phyloP scores from a whole-genome alignment of 2,797 vertebrate species.

The Eidolon dupreanum region DNA sequence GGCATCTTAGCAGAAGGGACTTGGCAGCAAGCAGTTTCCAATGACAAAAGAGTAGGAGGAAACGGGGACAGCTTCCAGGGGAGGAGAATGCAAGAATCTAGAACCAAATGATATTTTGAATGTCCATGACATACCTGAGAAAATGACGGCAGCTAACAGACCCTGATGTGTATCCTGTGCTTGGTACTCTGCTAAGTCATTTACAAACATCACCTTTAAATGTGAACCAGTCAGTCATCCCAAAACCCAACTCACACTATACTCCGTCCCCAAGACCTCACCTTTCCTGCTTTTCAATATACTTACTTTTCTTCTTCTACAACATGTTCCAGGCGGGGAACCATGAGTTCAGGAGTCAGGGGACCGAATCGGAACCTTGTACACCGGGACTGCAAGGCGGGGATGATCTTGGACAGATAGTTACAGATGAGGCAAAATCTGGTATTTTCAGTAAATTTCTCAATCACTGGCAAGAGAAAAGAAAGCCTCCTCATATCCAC shows the following conservation, averaged over 20 bases:
- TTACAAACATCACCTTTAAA: neutral
- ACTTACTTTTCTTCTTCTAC: constrained; percentile 93
- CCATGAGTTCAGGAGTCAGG: constrained; percentile 94
- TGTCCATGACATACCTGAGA: neutral
- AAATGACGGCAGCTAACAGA: neutral
- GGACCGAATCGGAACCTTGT: constrained; percentile 97
- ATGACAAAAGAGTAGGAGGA: constrained; percentile 39
- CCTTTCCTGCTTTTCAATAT: neutral
- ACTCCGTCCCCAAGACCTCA: neutral
- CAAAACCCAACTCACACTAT: neutral
- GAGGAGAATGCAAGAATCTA: neutral
- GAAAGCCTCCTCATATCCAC: neutral
- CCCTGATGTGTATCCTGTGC: neutral
- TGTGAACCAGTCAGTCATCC: neutral
- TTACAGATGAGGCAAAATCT: constrained; percentile 98
- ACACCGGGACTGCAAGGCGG: constrained; percentile 97
- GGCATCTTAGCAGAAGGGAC: constrained; percentile 13
- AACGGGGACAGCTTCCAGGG: neutral
- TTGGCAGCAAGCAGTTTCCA: neutral
- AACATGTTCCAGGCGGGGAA: constrained; percentile 93
- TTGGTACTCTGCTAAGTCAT: neutral
- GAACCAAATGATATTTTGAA: neutral
- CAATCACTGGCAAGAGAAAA: constrained; percentile 90
- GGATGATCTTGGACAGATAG: constrained; percentile 99
- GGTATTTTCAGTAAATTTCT: constrained; percentile 98